Evolutionary conservation across 2,888 invertebrate genomes (phyloP).

Genomic region (Ernsta delagoae): DNA sequence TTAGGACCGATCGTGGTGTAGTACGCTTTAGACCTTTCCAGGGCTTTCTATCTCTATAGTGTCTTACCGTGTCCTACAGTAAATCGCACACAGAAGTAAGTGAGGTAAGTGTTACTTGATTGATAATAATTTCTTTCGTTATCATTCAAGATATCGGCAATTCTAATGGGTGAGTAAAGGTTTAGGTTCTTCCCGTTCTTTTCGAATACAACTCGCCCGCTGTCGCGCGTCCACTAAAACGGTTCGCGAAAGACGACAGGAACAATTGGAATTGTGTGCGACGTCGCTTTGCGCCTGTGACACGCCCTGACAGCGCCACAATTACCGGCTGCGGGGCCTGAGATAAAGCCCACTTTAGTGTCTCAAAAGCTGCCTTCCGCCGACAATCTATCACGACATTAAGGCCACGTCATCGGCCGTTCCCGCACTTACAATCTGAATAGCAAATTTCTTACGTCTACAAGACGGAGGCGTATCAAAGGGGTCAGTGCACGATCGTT

Average conservation of each 20-base stretch:
- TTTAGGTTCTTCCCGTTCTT: neutral
- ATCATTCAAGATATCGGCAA: too few relatives aligned
- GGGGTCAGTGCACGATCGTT: neutral
- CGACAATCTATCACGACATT: conserved; percentile 34
- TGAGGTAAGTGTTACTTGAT: too few relatives aligned
- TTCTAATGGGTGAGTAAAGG: too few relatives aligned
- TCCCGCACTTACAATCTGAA: conserved; percentile 29
- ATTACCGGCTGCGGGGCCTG: conserved; percentile 19
- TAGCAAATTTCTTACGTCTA: conserved; percentile 30
- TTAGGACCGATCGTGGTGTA: too few relatives aligned
- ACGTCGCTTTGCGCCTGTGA: conserved; percentile 12
- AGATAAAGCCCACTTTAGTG: conserved; percentile 35
- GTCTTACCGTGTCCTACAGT: too few relatives aligned
- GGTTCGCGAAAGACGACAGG: conserved; percentile 17
- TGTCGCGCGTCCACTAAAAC: conserved; percentile 2
- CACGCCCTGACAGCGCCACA: conserved; percentile 30
- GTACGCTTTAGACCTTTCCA: too few relatives aligned
- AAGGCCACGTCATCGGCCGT: conserved; percentile 28
- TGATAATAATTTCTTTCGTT: too few relatives aligned
- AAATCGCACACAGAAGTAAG: too few relatives aligned
- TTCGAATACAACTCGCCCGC: neutral
- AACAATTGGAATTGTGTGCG: conserved; percentile 25
- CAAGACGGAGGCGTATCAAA: conserved; percentile 1
- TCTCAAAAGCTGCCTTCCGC: conserved; percentile 26
- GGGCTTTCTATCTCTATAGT: too few relatives aligned